Conservation (phyloP, 2,113 vertebrate genomes). For the Tupaia tana region DNA sequence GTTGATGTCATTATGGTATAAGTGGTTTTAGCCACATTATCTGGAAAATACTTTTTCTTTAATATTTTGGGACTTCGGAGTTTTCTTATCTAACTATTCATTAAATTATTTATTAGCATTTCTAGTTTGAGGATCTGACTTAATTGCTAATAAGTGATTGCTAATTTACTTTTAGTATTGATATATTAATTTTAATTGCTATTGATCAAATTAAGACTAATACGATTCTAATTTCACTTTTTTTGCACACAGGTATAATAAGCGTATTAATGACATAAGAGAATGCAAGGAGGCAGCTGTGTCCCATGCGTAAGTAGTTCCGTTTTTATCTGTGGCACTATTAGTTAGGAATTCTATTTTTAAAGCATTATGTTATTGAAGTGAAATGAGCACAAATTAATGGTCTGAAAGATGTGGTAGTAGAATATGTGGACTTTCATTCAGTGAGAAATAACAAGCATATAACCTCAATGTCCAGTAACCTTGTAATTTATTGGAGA, state of each 20-base stretch:
- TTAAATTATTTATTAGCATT: constrained; percentile 46
- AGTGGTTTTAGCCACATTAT: constrained; percentile 19
- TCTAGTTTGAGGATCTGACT: constrained; percentile 19
- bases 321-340: not conserved
- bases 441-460: constrained; percentile 5
- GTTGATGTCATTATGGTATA: not conserved
- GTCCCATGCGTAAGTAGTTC: constrained; percentile 95
- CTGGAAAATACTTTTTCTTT: constrained; percentile 26
- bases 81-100: constrained; percentile 13
- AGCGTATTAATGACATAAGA: constrained; percentile 98
- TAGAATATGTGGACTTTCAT: not conserved
- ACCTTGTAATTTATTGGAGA: not conserved
- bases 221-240: constrained; percentile 30
- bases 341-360: constrained; percentile 31
- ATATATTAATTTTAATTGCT: constrained; percentile 41
- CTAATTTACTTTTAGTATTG: constrained; percentile 39
- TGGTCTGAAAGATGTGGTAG: not conserved
- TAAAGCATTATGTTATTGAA: constrained; percentile 54
- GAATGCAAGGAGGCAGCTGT: constrained; percentile 98
- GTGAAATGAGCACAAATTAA: constrained; percentile 2
- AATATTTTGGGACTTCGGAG: constrained; percentile 40
- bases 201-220: constrained; percentile 57
- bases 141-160: constrained; percentile 45
- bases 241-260: constrained; percentile 94
- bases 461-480: not conserved